A percentile compares a stretch with the other conserved stretches of the same genome.
Conservation (phyloP, 1,140 invertebrate genomes). For the Physella acuta region DNA sequence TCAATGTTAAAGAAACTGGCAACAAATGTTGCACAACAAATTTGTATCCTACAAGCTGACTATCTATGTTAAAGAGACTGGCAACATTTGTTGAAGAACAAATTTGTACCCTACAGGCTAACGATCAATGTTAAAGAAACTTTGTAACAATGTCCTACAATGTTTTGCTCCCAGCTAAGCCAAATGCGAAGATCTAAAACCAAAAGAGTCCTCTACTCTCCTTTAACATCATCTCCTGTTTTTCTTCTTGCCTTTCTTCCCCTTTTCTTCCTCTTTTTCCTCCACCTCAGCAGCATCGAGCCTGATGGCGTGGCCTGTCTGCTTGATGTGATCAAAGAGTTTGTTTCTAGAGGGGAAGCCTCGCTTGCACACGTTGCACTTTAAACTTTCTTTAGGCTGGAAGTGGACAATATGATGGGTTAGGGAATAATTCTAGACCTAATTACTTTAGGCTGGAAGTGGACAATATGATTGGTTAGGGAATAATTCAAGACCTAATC, state of each 20-base stretch:
- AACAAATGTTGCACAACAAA: too few species aligned
- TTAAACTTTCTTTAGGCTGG: conserved; percentile 13
- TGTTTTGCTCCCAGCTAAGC: too few species aligned
- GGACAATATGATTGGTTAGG: not conserved
- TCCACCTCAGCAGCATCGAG: conserved; percentile 20
- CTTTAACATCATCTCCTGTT: conserved; percentile 30
- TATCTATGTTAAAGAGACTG: too few species aligned
- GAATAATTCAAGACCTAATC: too few species aligned
- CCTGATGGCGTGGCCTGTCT: conserved; percentile 44
- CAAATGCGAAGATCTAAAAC: too few species aligned
- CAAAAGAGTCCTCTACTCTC: too few species aligned
- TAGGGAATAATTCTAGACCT: not conserved
- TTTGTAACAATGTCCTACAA: too few species aligned
- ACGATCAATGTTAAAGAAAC: too few species aligned
- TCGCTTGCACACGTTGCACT: conserved; percentile 44
- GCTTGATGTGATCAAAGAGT: conserved; percentile 54
- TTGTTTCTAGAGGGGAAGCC: conserved; percentile 50
- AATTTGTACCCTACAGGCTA: too few species aligned
- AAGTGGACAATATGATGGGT: not conserved
- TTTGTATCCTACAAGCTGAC: too few species aligned
- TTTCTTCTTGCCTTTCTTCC: conserved; percentile 34
- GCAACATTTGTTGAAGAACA: too few species aligned
- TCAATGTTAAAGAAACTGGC: too few species aligned
- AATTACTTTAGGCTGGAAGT: not conserved
- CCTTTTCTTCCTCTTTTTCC: conserved; percentile 20